These are phyloP conservation scores for Gastrophysa polygoni DNA, from an alignment of 2,888 invertebrate species.

Conservation along the genomic window DNA sequence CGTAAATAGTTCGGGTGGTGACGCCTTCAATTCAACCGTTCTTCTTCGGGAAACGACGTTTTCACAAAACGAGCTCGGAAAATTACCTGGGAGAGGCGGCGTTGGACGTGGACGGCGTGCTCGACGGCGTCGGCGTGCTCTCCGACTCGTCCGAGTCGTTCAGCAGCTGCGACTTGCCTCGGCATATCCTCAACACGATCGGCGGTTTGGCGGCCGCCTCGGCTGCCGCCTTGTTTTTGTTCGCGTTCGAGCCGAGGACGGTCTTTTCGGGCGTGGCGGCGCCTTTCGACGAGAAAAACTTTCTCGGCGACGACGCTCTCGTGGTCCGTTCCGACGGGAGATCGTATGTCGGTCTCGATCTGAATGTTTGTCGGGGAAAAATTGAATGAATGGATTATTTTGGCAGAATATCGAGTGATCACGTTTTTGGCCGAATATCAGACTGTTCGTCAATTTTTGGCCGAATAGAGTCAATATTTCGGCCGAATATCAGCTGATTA, in stretches of 20 bases:
- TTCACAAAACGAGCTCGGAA: no score
- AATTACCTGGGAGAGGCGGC: conserved; percentile 56
- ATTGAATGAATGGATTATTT: no score
- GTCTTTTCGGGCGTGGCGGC: conserved; percentile 48
- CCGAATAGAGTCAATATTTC: no score
- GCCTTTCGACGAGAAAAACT: conserved; percentile 55
- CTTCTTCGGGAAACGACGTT: no score
- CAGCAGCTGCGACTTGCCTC: conserved; percentile 67
- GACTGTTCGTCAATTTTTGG: no score
- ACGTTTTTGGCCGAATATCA: no score
- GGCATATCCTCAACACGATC: conserved; percentile 86
- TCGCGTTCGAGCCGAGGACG: conserved; percentile 51
- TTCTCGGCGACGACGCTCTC: conserved; percentile 43
- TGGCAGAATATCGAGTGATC: no score
- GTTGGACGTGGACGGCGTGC: conserved; percentile 62
- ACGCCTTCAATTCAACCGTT: no score
- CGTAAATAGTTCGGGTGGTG: no score
- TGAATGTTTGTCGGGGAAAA: neutral
- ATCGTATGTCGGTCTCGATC: conserved; percentile 35
- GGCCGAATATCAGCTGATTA: no score
- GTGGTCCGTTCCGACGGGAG: conserved; percentile 34
- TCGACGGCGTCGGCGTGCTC: conserved; percentile 60
- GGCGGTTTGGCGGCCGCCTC: conserved; percentile 67
- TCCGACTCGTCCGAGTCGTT: conserved; percentile 58
- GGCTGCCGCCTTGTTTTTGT: conserved; percentile 44